A percentile compares a stretch with the other conserved stretches of the same genome.
phyloP scores from a whole-genome alignment of 2,888 invertebrate species.

The Caenorhabditis doughertyi region DNA sequence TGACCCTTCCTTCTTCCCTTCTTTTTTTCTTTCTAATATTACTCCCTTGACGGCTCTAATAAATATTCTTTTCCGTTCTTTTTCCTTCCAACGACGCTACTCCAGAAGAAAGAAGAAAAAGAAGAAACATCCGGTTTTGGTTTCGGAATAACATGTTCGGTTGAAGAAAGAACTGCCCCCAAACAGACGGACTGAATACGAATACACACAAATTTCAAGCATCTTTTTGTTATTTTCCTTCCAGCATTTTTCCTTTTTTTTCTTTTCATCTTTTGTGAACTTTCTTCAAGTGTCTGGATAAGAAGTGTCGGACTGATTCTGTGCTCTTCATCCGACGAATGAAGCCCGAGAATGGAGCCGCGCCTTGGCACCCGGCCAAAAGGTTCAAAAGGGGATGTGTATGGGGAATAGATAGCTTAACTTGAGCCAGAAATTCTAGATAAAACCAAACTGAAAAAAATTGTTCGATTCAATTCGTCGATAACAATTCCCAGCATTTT shows the following conservation, averaged over 20 bases:
- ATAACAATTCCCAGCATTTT: constrained; percentile 27
- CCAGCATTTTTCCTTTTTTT: background rate
- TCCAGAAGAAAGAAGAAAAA: constrained; percentile 5
- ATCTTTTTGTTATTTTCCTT: background rate
- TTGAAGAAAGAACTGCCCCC: constrained; percentile 13
- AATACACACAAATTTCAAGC: background rate
- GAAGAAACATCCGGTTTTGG: constrained; percentile 53
- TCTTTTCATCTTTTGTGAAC: background rate
- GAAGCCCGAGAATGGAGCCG: constrained; percentile 64
- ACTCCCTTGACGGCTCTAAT: constrained; percentile 28
- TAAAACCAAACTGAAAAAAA: background rate
- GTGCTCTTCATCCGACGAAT: constrained; percentile 33
- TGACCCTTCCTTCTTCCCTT: constrained; percentile 27
- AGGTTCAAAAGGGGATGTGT: constrained; percentile 38
- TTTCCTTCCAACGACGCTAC: background rate
- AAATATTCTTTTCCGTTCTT: constrained; percentile 44
- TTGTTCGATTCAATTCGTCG: background rate
- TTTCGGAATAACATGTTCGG: constrained; percentile 66
- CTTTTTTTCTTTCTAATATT: constrained; percentile 9
- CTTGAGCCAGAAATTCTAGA: too few species aligned
- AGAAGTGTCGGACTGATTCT: constrained; percentile 2
- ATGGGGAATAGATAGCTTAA: background rate
- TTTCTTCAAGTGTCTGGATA: background rate
- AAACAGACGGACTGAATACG: constrained; percentile 3
- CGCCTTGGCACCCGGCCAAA: constrained; percentile 65